phyloP scores from a whole-genome alignment of 2,888 invertebrate genomes.

The Stictocephala bisonia region DNA sequence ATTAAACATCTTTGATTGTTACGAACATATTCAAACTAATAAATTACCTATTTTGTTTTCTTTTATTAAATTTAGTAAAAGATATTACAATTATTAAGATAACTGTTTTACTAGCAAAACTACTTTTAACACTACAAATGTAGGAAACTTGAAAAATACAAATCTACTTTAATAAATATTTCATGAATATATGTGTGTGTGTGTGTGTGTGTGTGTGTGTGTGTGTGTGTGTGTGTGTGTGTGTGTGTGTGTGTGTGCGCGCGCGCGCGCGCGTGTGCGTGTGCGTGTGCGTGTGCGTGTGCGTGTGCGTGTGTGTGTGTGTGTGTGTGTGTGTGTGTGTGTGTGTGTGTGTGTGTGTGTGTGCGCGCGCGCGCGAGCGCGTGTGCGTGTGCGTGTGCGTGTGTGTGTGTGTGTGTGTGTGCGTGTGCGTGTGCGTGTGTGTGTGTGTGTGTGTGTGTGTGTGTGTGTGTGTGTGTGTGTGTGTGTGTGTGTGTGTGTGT shows the following conservation, averaged over 20 bases:
- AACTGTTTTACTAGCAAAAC: no score
- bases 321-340: conserved; percentile 28
- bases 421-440: background rate
- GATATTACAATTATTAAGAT: no score
- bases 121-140: no score
- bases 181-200: conserved; percentile 13
- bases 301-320: conserved; percentile 18
- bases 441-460: background rate
- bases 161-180: no score
- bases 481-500: background rate
- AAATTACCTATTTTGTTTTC: no score
- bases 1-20: no score
- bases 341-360: conserved; percentile 11
- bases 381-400: background rate
- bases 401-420: background rate
- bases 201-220: conserved; percentile 3
- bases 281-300: conserved; percentile 17
- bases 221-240: background rate
- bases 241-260: background rate
- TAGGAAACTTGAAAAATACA: no score
- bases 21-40: no score
- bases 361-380: no score
- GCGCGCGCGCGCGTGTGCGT: conserved; percentile 16
- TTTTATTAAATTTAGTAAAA: no score
- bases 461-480: background rate